Evolutionary conservation across 2,113 vertebrate genomes (phyloP), one percentile per base, ranked within the genome.

Genomic region (Camelus bactrianus): DNA sequence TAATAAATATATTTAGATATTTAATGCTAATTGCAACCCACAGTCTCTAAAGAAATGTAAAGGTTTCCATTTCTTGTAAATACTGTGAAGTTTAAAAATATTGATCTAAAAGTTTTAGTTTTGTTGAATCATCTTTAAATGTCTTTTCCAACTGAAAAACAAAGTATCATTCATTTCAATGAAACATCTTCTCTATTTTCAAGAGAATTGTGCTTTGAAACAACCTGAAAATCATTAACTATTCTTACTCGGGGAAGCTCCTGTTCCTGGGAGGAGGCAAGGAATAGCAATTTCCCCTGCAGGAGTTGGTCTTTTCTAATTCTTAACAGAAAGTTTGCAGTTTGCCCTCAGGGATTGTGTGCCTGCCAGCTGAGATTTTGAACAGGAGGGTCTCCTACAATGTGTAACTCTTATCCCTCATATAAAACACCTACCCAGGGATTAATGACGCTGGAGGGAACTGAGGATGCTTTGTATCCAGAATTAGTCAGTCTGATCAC

Each of bases 101-200:
- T 13, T 70, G 7, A 32, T 35, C 5, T 13, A 24, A 79, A 77
- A n/a, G 13, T 83, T 64, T 69, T 56, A 70, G 26, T 79, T 76
- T 84, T 83, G 14, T 2, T 70, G 14, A 76, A 56, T 69, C 2
- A 52, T 3, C n/a, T 76, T 77, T 65, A 48, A 84, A 72, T 65
- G 12, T 9, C 89, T 82, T 88, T 90, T 35, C 19, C 2, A 62
- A 20, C 15, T 22, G 30, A 32, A 56, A 96, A 56, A 9, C 32
- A 83, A 72, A 73, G 8, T 24, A 24, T n/a, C 17, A 32, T 62
- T 72, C 6, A 85, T 84, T 92, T 95, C 10, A 62, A 42, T 87
- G 64, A 95, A 79, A 42, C 8, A 46, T 35, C 50, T 88, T 92
- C 13, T 35, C 56, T 76, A 26, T 32, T n/a, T 84, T 42, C 8